Base-by-base conservation (phyloP, 2,797 vertebrate species). In the Clarias pachynema region DNA sequence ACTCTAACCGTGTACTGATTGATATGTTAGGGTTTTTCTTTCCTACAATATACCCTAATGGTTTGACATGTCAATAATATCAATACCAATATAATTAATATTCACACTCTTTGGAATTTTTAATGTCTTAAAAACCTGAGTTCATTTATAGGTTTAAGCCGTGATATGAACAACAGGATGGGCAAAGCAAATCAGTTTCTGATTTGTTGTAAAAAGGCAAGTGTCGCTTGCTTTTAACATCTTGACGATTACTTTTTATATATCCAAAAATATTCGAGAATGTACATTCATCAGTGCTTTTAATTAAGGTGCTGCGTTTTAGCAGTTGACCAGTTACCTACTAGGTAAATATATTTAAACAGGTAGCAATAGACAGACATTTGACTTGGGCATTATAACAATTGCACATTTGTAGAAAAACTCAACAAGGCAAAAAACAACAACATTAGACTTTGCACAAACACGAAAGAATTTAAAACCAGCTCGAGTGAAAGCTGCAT, bases 1-100 rank as follows among this genome's bases (percentile, higher is more conserved):
- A 44, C 5, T 79, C 57, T 79, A 40, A 40, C 1, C 4, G 49
- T 7, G 31, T 29, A 26, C 6, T 20, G 31, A 31, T 72, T 63
- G 77, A 80, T 80, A 80, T 73, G 77, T 85, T 44, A 44, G 44
- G 44, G 44, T 34, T 70, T 0, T 85, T 81, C 22, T 81, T 40
- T 40, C 40, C 44, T 9, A 44, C 24, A 80, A 15, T 81, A 56
- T 56, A 66, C 31, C 31, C 63, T 56, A 16, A 53, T 57, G 63
- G 40, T 56, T 63, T 53, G 44, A 81, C 44, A 34, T 31, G 29
- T 78, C 56, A 34, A 31, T 62, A 63, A 78, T 40, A 56, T 29
- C 7, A 59, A 56, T 4, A 9, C 12, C 57, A 31, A 70, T 49
- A 15, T 57, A 20, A 26, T 84, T 57, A 22, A 69, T n/a, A 65